A percentile compares a stretch with the other conserved stretches of the same genome.
Conservation (phyloP, 2,113 vertebrate genomes). For the Pituophis catenifer region DNA sequence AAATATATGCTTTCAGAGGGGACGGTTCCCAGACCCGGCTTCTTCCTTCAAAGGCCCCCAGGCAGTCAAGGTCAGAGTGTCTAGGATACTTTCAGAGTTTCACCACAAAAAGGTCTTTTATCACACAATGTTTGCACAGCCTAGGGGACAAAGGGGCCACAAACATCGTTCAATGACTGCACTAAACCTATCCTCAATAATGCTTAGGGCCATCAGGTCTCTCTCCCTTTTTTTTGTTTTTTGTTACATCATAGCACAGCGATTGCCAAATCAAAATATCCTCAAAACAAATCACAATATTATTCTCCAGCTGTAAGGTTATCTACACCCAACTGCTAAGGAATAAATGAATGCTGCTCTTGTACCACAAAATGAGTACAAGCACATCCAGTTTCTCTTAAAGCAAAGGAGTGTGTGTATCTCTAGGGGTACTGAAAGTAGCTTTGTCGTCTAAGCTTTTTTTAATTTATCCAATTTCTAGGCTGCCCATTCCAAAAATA, state of each 20-base stretch:
- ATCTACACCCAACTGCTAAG: background rate
- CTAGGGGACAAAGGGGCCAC: background rate
- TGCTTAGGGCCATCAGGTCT: background rate
- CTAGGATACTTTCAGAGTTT: background rate
- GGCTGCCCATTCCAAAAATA: background rate
- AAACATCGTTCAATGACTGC: background rate
- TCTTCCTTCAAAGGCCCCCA: background rate
- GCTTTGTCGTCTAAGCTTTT: background rate
- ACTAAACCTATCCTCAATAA: background rate
- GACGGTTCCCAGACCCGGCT: background rate
- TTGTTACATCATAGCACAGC: background rate
- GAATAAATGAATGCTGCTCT: background rate
- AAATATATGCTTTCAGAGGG: background rate
- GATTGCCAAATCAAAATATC: background rate
- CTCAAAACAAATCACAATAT: background rate
- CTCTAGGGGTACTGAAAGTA: background rate
- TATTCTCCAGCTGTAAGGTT: background rate
- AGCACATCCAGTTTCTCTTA: background rate
- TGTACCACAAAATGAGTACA: background rate
- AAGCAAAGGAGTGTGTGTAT: rapidly evolving
- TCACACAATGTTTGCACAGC: background rate
- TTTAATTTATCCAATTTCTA: background rate
- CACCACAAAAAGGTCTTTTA: background rate
- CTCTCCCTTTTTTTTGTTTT: background rate
- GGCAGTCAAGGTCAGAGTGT: background rate